Base-by-base conservation (phyloP, 2,888 invertebrate species). In the Hydrotaea cyrtoneurina region DNA sequence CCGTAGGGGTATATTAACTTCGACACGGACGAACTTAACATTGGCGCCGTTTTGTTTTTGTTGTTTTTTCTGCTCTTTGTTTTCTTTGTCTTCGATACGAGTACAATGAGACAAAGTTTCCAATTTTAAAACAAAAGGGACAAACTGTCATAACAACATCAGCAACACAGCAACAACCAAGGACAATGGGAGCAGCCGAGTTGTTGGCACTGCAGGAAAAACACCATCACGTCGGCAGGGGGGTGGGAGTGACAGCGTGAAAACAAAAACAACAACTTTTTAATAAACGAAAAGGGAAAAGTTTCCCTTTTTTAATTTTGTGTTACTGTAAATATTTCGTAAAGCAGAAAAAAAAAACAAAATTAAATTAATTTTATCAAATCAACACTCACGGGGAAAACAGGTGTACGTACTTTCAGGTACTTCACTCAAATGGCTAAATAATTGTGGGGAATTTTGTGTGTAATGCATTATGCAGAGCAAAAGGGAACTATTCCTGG, bases 301-400 rank as follows among this genome's bases (percentile, higher is more conserved):
- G 66, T 66, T 43, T 66, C 19, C 19, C 66, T 66, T 19, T 31
- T 21, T 36, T 64, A 64, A 64, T 64, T 36, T 64, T 31, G n/a
- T 19, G 4, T 19, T 55, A 10, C 21, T 11, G 21, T 11, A 55
- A 55, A 55, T 55, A 55, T 55, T 55, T 55, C 10, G n/a, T 39
- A 15, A 66, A 5, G 43, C 46, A 26, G 17, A 46, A 64, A 64
- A 64, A 23, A 75, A 75, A 62, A 19, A 31, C 26, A 50, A n/a
- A 75, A 50, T 26, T 78, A 71, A 78, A 72, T 72, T 72, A 53
- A 78, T 50, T 78, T 78, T 53, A 72, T 72, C 50, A 53, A 62
- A 78, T 50, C 62, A 72, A 50, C 71, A 71, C 59, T 36, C n/a
- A 31, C 13, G 2, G 73, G 17, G 5, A 73, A 2, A 72, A 53